Conservation (phyloP, 2,888 invertebrate species). For the Allygus modestus region DNA sequence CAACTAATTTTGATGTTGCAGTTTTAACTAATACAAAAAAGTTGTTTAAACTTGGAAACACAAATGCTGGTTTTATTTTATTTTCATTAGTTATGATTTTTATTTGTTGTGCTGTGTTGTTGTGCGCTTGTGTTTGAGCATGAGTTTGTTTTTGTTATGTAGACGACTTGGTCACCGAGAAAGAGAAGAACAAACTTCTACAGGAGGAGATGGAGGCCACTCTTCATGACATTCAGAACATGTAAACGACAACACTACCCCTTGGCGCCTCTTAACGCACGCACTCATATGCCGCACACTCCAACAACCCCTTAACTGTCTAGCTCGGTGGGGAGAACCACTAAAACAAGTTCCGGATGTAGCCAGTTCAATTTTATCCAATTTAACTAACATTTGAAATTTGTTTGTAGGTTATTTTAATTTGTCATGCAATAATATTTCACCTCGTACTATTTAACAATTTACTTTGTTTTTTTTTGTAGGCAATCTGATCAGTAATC, state of each 20-base stretch:
- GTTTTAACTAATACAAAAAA: not conserved
- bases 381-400: not conserved
- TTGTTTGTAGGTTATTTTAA: not conserved
- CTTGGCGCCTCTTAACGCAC: slow-evolving; percentile 46
- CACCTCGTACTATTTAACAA: too few relatives aligned
- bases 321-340: not conserved
- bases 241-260: slow-evolving; percentile 81
- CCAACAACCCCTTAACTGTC: slow-evolving; percentile 47
- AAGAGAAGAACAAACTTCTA: slow-evolving; percentile 97
- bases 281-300: slow-evolving; percentile 55
- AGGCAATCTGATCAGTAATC: too few relatives aligned
- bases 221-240: slow-evolving; percentile 99
- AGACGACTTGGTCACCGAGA: slow-evolving; percentile 97
- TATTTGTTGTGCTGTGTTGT: slow-evolving; percentile 66
- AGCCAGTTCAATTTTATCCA: not conserved
- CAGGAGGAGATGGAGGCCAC: slow-evolving; percentile 99
- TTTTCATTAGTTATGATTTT: slow-evolving; percentile 65
- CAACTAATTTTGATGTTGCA: not conserved
- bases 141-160: slow-evolving; percentile 72
- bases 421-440: too few relatives aligned
- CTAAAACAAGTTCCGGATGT: not conserved
- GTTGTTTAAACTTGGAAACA: slow-evolving; percentile 54
- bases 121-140: slow-evolving; percentile 63
- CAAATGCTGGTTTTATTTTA: slow-evolving; percentile 63
- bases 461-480: too few relatives aligned